Base-by-base conservation (phyloP, 2,888 invertebrate genomes). In the Erebia ligea region DNA sequence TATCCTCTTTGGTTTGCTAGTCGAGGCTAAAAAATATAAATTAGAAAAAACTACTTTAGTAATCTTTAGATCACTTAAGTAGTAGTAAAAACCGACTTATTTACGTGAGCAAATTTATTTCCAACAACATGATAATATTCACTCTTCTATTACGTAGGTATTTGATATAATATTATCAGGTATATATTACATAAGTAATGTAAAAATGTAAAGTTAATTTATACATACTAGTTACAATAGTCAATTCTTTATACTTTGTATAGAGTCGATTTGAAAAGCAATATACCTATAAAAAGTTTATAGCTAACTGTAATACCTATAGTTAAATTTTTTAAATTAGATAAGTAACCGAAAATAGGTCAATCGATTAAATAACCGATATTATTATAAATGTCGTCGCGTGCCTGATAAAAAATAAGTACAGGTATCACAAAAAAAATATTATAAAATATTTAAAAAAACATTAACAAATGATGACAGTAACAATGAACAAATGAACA, bases 41-140 rank as follows among this genome's bases (percentile, higher is more conserved):
- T n/a, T n/a, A n/a, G n/a, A n/a, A n/a, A n/a, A n/a, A n/a, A n/a
- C n/a, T n/a, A n/a, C n/a, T n/a, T n/a, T n/a, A n/a, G n/a, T n/a
- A n/a, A n/a, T n/a, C n/a, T n/a, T n/a, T n/a, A n/a, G n/a, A n/a
- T n/a, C n/a, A n/a, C n/a, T n/a, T n/a, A n/a, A n/a, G n/a, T n/a
- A n/a, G n/a, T n/a, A n/a, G n/a, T n/a, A n/a, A 65, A 74, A 63
- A 58, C 50, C 19, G 56, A 11, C 57, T 8, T 19, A 56, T 52
- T 56, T 42, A 21, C 15, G 58, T 62, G 57, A 72, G 70, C 68
- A 69, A 58, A 42, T 87, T 89, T 87, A 88, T 89, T 89, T 85
- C 81, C 81, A 89, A 89, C 89, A 90, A 87, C 80, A 81, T 80
- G 77, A 82, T 85, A 87, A 87, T 83, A 85, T 84, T 82, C 75